Conservation (phyloP, 2,888 invertebrate genomes). For the Polyommatus icarus region DNA sequence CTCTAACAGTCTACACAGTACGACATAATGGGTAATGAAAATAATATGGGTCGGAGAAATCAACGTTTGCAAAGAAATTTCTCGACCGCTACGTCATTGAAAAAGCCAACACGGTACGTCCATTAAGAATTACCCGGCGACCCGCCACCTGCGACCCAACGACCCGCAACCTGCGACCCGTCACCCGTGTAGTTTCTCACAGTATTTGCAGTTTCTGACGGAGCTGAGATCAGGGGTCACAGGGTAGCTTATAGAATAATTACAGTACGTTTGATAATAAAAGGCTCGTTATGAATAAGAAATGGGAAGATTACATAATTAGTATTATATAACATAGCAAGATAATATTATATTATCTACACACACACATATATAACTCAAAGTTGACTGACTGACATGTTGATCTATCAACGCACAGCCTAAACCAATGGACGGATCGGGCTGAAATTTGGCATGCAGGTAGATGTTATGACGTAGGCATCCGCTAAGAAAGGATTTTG, state of each 20-base stretch:
- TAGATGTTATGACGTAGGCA: too few relatives aligned
- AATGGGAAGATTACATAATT: not conserved
- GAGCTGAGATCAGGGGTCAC: not conserved
- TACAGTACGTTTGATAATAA: not conserved
- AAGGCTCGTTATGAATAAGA: not conserved
- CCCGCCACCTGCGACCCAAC: not conserved
- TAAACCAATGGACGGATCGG: too few relatives aligned
- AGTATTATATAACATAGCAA: too few relatives aligned
- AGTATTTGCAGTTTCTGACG: not conserved
- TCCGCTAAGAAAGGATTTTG: too few relatives aligned
- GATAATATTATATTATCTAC: too few relatives aligned
- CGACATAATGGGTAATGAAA: not conserved
- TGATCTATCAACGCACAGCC: too few relatives aligned
- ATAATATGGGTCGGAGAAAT: conserved; percentile 2
- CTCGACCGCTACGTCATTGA: not conserved
- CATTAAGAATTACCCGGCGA: conserved; percentile 3
- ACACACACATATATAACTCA: too few relatives aligned
- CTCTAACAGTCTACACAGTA: too few relatives aligned
- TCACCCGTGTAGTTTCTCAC: not conserved
- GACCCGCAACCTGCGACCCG: not conserved
- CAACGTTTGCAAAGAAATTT: conserved; percentile 13
- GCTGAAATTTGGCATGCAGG: too few relatives aligned
- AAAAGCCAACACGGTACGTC: conserved; percentile 37
- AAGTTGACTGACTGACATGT: too few relatives aligned
- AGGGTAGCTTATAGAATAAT: not conserved